These are phyloP conservation scores for Crotalus helleri DNA, from an alignment of 2,113 vertebrate genomes.

Conservation along the genomic window DNA sequence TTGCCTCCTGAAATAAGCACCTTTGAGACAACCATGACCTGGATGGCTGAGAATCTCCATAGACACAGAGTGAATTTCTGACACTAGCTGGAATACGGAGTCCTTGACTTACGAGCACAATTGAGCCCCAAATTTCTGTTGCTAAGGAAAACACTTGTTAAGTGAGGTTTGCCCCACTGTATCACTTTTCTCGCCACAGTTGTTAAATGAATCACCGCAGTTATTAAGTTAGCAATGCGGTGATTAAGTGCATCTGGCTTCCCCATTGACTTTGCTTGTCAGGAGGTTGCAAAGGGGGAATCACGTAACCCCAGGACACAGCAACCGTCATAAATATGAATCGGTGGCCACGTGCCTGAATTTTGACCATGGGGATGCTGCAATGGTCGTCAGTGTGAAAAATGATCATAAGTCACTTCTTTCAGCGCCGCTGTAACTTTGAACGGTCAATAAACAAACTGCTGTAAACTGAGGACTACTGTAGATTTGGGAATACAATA, in stretches of 20 bases:
- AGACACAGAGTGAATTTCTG: too few relatives aligned
- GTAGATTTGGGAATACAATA: background rate
- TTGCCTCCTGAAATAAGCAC: too few relatives aligned
- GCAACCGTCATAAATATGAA: background rate
- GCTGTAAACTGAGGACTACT: background rate
- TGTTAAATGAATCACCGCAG: background rate
- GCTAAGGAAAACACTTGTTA: background rate
- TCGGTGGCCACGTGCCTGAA: background rate
- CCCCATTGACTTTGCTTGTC: background rate
- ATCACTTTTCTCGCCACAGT: background rate
- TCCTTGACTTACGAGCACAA: background rate
- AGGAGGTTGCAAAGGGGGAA: background rate
- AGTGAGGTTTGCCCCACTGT: background rate
- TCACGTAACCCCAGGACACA: background rate
- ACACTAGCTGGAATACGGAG: background rate
- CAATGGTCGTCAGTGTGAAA: background rate
- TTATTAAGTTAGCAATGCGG: background rate
- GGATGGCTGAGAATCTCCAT: too few relatives aligned
- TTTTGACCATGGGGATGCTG: background rate
- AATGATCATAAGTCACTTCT: background rate
- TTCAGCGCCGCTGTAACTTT: background rate
- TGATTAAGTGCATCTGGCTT: background rate
- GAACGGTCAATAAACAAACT: background rate
- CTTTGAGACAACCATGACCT: too few relatives aligned
- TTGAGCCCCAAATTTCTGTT: background rate